phyloP scores from a whole-genome alignment of 2,797 vertebrate genomes.

The Trachurus trachurus region DNA sequence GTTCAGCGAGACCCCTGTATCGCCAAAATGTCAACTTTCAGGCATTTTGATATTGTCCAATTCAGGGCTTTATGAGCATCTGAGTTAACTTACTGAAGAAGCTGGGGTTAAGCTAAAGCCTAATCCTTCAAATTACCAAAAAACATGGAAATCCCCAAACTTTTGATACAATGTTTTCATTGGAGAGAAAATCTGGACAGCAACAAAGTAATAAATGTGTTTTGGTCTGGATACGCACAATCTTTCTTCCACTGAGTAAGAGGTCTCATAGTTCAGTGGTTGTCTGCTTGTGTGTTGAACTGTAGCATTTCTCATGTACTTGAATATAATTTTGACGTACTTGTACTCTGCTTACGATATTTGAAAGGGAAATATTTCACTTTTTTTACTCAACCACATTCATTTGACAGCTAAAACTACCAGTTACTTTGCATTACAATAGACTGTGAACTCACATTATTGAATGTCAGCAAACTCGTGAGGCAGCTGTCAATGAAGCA shows the following conservation, averaged over 20 bases:
- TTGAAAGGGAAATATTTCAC: background rate
- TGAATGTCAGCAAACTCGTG: background rate
- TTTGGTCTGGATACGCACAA: constrained; percentile 16
- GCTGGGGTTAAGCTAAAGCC: background rate
- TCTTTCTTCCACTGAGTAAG: constrained; percentile 28
- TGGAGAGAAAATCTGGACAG: constrained; percentile 26
- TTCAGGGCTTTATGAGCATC: background rate
- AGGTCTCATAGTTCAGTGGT: background rate
- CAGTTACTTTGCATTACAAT: background rate
- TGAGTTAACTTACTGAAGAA: background rate
- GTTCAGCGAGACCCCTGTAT: background rate
- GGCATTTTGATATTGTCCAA: background rate
- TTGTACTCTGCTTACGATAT: background rate
- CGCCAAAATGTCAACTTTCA: background rate
- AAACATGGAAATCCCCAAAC: constrained; percentile 12
- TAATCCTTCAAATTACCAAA: background rate
- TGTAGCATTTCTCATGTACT: background rate
- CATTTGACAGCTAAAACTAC: background rate
- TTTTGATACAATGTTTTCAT: constrained; percentile 6
- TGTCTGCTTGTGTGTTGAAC: background rate
- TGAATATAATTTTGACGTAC: background rate
- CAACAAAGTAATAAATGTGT: constrained; percentile 23
- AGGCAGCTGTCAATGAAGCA: background rate
- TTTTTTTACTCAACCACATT: background rate
- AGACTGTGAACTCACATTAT: background rate